Evolutionary conservation across 2,888 invertebrate genomes (phyloP), one percentile per base, ranked within the genome.

Genomic region (Tridacna gigas): DNA sequence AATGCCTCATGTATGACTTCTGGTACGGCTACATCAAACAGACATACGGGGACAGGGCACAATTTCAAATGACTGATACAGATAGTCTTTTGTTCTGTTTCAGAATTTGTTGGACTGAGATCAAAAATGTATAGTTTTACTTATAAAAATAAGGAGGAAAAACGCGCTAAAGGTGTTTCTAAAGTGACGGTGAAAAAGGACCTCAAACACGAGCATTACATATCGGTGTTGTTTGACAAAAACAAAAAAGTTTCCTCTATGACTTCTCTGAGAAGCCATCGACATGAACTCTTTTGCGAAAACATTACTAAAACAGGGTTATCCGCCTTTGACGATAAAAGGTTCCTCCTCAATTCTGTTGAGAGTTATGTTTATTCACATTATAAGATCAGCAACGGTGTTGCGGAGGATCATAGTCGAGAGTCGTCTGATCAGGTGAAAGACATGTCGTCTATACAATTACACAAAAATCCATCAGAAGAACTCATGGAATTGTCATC

Each of bases 1-100:
- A 95, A 91, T 77, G 82, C 0, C 83, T 92, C 45, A 93, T 95
- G 90, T 95, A 95, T 83, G 92, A 94, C 69, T 95, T 95, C 69
- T 82, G 86, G 74, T 95, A 94, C 78, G 89, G 92, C 77, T 73
- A 82, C 45, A 51, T 86, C 25, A 81, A 86, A 61, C 0, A 20
- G 2, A 81, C 71, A 56, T 86, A 83, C 26, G 77, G 73, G 25
- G 5, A 56, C 5, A 78, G 22, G 1, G 71, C 74, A 25, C 67
- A 77, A 37, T 73, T 86, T 15, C 76, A 77, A 18, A 80, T 92
- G 65, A 85, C 83, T 4, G 88, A 88, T 51, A 88, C 88, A 11
- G 85, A 83, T 20, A 56, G 48, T 13, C 45, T 86, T 25, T 37
- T 80, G 15, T 82, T 80, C 37, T 48, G 66, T 80, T 28, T 45